Evolutionary conservation across 2,888 invertebrate species (phyloP).

Genomic region (Argyresthia goedartella): DNA sequence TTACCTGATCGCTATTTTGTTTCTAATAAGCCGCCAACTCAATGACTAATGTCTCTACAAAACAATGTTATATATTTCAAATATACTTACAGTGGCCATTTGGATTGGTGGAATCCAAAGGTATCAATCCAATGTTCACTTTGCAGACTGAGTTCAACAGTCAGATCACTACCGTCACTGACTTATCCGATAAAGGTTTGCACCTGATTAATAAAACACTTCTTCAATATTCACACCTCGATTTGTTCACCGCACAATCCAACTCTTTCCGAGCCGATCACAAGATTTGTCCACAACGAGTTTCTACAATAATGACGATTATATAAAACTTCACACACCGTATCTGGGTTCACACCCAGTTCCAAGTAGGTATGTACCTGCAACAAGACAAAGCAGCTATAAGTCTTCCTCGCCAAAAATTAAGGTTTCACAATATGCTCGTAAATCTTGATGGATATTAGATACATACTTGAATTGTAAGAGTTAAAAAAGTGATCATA

Average conservation of each 20-base stretch:
- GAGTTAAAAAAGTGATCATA: conserved; percentile 42
- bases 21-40: too few species aligned
- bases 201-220: conserved; percentile 29
- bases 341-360: conserved; percentile 66
- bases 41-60: too few species aligned
- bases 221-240: conserved; percentile 26
- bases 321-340: conserved; percentile 64
- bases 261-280: background rate
- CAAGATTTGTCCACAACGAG: conserved; percentile 31
- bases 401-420: conserved; percentile 23
- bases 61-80: too few species aligned
- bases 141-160: conserved; percentile 40
- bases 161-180: conserved; percentile 25
- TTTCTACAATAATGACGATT: conserved; percentile 51
- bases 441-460: conserved; percentile 16
- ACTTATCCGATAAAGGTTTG: conserved; percentile 27
- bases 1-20: too few species aligned
- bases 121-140: conserved; percentile 56
- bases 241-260: conserved; percentile 22
- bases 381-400: conserved; percentile 65
- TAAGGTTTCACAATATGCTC: too few species aligned
- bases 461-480: conserved; percentile 34
- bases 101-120: conserved; percentile 41
- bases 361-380: conserved; percentile 63
- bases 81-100: conserved; percentile 53